Evolutionary conservation across 1,140 invertebrate species (phyloP).

Genomic region (Trichonephila clavata): DNA sequence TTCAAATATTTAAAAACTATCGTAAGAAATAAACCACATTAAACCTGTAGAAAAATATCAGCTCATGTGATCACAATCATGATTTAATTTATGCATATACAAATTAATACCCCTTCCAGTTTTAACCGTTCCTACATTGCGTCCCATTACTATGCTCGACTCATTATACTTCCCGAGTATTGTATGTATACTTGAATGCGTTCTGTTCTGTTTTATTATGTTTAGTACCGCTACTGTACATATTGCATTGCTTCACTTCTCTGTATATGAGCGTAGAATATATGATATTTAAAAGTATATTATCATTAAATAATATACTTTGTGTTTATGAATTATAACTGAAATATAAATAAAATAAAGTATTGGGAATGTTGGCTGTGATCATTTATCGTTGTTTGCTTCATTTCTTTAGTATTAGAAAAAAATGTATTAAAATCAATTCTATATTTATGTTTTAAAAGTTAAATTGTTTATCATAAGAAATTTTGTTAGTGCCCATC

Average conservation of each 20-base stretch:
- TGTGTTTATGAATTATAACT: slow-evolving; percentile 71
- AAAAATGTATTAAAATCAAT: too few relatives aligned
- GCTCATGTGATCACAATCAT: not conserved
- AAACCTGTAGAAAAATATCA: not conserved
- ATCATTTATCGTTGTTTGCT: not conserved
- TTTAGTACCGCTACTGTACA: slow-evolving; percentile 66
- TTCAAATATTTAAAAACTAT: not conserved
- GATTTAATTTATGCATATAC: not conserved
- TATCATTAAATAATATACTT: slow-evolving; percentile 63
- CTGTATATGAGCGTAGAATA: slow-evolving; percentile 69
- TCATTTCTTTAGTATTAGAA: too few relatives aligned
- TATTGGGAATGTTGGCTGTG: slow-evolving; percentile 34
- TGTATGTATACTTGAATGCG: slow-evolving; percentile 6
- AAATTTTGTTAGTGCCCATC: too few relatives aligned
- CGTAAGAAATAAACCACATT: not conserved
- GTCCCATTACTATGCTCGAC: slow-evolving; percentile 32
- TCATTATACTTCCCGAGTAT: not conserved
- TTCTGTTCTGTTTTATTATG: slow-evolving; percentile 11
- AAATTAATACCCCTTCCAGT: slow-evolving; percentile 40
- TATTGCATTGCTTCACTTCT: slow-evolving; percentile 68
- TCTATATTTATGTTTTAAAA: too few relatives aligned
- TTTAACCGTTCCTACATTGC: slow-evolving; percentile 65
- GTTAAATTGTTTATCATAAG: too few relatives aligned
- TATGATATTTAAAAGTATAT: slow-evolving; percentile 56
- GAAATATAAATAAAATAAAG: slow-evolving; percentile 54